Base-by-base conservation (phyloP, 1,140 invertebrate genomes). In the Drosophila truncata region DNA sequence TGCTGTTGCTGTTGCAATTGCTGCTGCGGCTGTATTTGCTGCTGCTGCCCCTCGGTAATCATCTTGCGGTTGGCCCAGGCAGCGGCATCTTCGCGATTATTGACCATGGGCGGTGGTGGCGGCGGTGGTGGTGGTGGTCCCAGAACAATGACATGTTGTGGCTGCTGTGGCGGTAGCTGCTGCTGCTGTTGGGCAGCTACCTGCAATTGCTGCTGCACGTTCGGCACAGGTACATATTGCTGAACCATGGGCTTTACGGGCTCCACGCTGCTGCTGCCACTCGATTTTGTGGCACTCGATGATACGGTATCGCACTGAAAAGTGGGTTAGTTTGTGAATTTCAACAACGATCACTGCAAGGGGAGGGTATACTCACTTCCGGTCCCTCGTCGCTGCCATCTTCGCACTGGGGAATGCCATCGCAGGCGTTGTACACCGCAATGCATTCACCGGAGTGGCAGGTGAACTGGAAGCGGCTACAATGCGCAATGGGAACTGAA, bases 381-480 rank as follows among this genome's bases (percentile, higher is more conserved):
- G 95, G 94, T 50, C 96, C 96, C 93, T 98, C 98, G 88, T 98
- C 97, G 92, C 97, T 98, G 64, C 95, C 97, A 94, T 99, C 98
- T 4, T 96, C 94, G 93, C 98, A 99, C 93, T 99, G 98, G 13
- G 97, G 96, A 62, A 99, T 97, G 31, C 98, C 98, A 94, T 99
- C 97, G 91, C 98, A 99, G 4, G 97, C 97, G 93, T 99, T 98
- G 92, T 99, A 99, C 76, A 98, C 86, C 16, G 97, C 98, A 78
- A 99, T 98, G 90, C 98, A 99, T 91, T 99, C 98, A 27, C 95
- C 95, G 27, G 95, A 96, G 63, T 96, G 95, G 87, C 98, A 99
- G 92, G 97, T 95, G 91, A 98, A 98, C 92, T 99, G 97, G 93
- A 97, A 97, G 50, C 96, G 94, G 72, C 95, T 96, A 93, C 97